Evolutionary conservation across 1,140 invertebrate species (phyloP).

Genomic region (Macrosteles quadrilineatus): DNA sequence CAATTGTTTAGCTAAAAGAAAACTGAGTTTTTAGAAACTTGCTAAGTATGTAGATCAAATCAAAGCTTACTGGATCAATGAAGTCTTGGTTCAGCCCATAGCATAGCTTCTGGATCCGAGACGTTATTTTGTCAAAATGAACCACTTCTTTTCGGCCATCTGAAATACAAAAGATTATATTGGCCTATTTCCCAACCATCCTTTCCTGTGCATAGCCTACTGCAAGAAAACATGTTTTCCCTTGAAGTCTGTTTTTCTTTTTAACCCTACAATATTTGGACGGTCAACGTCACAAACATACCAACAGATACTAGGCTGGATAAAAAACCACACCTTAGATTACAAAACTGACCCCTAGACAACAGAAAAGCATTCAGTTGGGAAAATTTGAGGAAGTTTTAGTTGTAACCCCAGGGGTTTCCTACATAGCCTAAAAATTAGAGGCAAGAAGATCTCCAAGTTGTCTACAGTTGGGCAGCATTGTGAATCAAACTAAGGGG

Average conservation of each 20-base stretch:
- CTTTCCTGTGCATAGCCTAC: not conserved
- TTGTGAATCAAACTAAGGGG: too few species aligned
- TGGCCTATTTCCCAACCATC: not conserved
- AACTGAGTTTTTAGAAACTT: too few species aligned
- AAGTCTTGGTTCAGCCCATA: conserved; percentile 96
- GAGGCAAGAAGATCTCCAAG: too few species aligned
- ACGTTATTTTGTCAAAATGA: conserved; percentile 98
- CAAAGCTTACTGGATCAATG: conserved; percentile 91
- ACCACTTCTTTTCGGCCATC: conserved; percentile 92
- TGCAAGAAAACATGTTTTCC: not conserved
- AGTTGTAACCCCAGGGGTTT: too few species aligned
- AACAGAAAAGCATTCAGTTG: too few species aligned
- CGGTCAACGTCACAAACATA: not conserved
- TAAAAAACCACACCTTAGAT: not conserved
- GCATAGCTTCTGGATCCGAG: conserved; percentile 91
- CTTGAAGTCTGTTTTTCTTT: not conserved
- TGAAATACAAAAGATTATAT: conserved; percentile 49
- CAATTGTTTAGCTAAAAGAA: too few species aligned
- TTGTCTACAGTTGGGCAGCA: too few species aligned
- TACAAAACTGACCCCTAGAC: not conserved
- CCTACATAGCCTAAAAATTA: too few species aligned
- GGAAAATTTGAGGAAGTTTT: too few species aligned
- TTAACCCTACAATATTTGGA: not conserved
- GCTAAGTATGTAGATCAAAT: too few species aligned
- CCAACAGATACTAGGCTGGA: not conserved